These are phyloP conservation scores for Siphonodentalium dalli DNA, from an alignment of 2,888 invertebrate genomes.

Conservation along the genomic window DNA sequence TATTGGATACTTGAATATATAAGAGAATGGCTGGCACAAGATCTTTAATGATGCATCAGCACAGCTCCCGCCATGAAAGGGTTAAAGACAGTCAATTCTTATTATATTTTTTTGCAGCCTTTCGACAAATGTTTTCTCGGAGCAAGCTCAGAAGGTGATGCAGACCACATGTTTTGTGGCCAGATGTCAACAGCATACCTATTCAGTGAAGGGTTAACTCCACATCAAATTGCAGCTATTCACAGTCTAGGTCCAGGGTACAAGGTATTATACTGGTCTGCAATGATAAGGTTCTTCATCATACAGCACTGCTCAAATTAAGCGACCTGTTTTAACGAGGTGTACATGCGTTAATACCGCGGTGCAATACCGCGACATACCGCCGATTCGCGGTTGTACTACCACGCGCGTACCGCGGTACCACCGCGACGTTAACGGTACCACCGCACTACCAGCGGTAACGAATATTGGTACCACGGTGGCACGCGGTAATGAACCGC, in stretches of 20 bases:
- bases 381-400: no score
- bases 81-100: not conserved
- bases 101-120: conserved; percentile 72
- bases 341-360: no score
- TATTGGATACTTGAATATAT: no score
- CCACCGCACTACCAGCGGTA: no score
- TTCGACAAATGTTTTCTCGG: conserved; percentile 99
- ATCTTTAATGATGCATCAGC: not conserved
- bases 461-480: no score
- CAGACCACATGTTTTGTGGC: conserved; percentile 97
- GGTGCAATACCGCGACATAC: no score
- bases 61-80: not conserved
- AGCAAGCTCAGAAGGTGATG: conserved; percentile 94
- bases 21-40: no score
- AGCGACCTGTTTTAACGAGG: no score
- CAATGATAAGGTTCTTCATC: not conserved
- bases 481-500: no score
- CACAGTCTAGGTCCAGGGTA: conserved; percentile 98
- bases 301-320: no score
- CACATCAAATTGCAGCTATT: conserved; percentile 98
- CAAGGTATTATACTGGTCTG: conserved; percentile 77
- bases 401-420: no score
- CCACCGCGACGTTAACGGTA: no score
- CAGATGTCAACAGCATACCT: conserved; percentile 99
- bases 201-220: conserved; percentile 95